phyloP scores from a whole-genome alignment of 2,797 vertebrate species.

The Limnodromus scolopaceus region DNA sequence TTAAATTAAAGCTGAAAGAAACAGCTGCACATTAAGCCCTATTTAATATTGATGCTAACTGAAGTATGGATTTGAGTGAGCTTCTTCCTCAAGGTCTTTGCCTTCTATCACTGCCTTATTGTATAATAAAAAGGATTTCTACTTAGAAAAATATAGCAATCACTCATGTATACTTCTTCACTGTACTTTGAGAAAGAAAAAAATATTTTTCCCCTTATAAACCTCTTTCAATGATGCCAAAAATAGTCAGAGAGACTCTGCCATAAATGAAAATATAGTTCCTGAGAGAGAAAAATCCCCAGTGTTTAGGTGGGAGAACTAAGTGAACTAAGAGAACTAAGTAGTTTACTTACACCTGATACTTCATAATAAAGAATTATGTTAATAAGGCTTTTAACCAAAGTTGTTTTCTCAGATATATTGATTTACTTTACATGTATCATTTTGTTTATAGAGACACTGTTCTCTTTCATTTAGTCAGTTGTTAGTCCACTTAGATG shows the following conservation, averaged over 20 bases:
- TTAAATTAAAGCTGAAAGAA: slow-evolving; percentile 73
- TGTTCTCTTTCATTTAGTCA: neutral
- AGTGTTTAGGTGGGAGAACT: neutral
- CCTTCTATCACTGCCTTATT: neutral
- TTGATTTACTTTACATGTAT: neutral
- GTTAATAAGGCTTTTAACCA: neutral
- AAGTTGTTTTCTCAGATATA: neutral
- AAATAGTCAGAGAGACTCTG: neutral
- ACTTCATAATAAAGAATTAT: neutral
- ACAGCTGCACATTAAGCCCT: slow-evolving; percentile 67
- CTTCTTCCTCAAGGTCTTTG: slow-evolving; percentile 45
- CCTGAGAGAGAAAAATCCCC: neutral
- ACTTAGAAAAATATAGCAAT: neutral
- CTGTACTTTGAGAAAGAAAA: neutral
- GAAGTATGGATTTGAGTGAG: slow-evolving; percentile 56
- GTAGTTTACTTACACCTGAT: neutral
- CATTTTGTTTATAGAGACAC: neutral
- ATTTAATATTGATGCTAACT: slow-evolving; percentile 64
- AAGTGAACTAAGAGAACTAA: too few species aligned
- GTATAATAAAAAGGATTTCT: neutral
- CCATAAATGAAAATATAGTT: neutral
- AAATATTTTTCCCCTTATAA: neutral
- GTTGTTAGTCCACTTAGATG: neutral
- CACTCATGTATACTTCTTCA: neutral
- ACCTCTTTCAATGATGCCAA: neutral